Conservation (phyloP, 2,888 invertebrate genomes). For the Papilio gigon region DNA sequence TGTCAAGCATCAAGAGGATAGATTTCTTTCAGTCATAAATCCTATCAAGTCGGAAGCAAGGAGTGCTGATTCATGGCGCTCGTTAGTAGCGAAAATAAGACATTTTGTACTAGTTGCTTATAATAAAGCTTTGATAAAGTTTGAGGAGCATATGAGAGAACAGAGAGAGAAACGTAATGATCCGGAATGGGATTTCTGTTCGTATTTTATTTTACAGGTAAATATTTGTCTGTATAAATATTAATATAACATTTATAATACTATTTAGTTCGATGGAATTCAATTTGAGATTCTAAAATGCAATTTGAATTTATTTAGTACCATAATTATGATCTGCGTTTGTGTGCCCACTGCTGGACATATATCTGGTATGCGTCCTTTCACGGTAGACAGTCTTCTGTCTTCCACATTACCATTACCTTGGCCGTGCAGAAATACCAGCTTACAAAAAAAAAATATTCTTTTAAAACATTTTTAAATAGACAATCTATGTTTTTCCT, state of each 20-base stretch:
- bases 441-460: too few relatives aligned
- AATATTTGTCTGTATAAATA: slow-evolving; percentile 42
- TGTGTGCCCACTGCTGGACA: too few relatives aligned
- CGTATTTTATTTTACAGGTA: slow-evolving; percentile 96
- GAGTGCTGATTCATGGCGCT: slow-evolving; percentile 95
- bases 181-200: slow-evolving; percentile 95
- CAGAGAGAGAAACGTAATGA: slow-evolving; percentile 95
- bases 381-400: too few relatives aligned
- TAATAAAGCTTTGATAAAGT: slow-evolving; percentile 91
- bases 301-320: too few relatives aligned
- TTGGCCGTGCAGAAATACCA: too few relatives aligned
- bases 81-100: slow-evolving; percentile 91
- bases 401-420: too few relatives aligned
- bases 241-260: too few relatives aligned
- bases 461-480: neutral
- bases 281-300: too few relatives aligned
- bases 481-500: neutral
- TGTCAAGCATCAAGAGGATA: slow-evolving; percentile 89
- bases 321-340: too few relatives aligned
- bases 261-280: too few relatives aligned
- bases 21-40: slow-evolving; percentile 95
- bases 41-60: slow-evolving; percentile 94
- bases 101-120: slow-evolving; percentile 93
- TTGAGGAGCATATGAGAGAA: slow-evolving; percentile 94
- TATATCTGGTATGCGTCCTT: too few relatives aligned